Evolutionary conservation across 2,888 invertebrate genomes (phyloP), one percentile per base, ranked within the genome.

Genomic region (Platynereis dumerilii): DNA sequence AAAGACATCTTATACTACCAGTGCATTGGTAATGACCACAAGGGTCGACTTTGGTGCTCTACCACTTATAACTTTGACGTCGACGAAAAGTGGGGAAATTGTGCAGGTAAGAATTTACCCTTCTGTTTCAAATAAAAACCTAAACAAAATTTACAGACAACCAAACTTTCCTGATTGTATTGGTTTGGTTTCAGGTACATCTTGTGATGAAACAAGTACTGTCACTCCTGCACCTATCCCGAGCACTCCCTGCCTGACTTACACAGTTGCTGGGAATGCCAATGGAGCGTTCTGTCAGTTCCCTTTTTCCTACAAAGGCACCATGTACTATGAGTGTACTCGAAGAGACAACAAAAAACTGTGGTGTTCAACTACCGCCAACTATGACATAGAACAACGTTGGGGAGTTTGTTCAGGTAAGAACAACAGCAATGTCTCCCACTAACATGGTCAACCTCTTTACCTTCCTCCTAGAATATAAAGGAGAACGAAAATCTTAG

Each of bases 281-380:
- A 12, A 28, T n/a, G 63, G 63, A n/a, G 45, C 54, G 44, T 26
- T 44, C 34, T 63, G 63, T 34, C 17, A 39, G 28, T 29, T 63
- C 20, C 63, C 63, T 34, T 63, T 63, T 44, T 34, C 22, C 57
- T 63, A 63, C 63, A 28, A 29, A 0, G 57, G 34, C 29, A n/a
- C n/a, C 20, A 22, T 24, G 15, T 2, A 55, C 26, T n/a, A 22
- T 2, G 29, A 34, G 10, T 63, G 63, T 26, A 57, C 48, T 57
- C 42, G 22, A 22, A 22, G 22, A 17, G 34, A 48, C 57, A 56
- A 20, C 7, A 17, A 48, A 7, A 28, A 12, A 26, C 57, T 42
- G 48, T 63, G 63, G 63, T 63, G 63, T 39, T 27, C 63, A 34
- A 58, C 58, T 22, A 57, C 63, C 20, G 44, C 20, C 22, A 63